Evolutionary conservation across 2,113 vertebrate species (phyloP).

Genomic region (Cochlearius cochlearius): DNA sequence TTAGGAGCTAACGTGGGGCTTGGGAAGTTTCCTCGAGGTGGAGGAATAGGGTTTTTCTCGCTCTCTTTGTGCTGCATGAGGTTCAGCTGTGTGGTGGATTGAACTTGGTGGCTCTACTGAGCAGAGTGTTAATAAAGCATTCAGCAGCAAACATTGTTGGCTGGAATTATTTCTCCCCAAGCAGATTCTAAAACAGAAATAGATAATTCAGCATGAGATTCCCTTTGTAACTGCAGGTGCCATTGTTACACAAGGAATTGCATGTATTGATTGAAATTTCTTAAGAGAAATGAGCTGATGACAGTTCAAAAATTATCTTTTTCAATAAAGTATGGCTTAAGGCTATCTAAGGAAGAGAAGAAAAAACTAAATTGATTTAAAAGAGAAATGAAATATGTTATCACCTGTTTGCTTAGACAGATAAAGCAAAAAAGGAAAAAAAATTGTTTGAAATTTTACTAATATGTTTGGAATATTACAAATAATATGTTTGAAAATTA

Average conservation of each 20-base stretch:
- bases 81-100: neutral
- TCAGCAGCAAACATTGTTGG: neutral
- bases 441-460: neutral
- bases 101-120: neutral
- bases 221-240: neutral
- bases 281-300: neutral
- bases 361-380: neutral
- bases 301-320: neutral
- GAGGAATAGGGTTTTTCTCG: accelerated
- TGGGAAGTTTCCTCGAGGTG: neutral
- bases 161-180: neutral
- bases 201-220: neutral
- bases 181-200: neutral
- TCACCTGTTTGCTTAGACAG: neutral
- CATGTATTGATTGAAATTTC: neutral
- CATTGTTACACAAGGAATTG: neutral
- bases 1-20: neutral
- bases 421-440: neutral
- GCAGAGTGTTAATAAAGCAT: neutral
- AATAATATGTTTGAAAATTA: neutral
- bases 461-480: neutral
- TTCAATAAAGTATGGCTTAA: neutral
- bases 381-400: neutral
- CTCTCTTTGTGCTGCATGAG: neutral
- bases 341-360: neutral